These are phyloP conservation scores for Emmelina monodactyla DNA, from an alignment of 2,888 invertebrate species.

Conservation along the genomic window DNA sequence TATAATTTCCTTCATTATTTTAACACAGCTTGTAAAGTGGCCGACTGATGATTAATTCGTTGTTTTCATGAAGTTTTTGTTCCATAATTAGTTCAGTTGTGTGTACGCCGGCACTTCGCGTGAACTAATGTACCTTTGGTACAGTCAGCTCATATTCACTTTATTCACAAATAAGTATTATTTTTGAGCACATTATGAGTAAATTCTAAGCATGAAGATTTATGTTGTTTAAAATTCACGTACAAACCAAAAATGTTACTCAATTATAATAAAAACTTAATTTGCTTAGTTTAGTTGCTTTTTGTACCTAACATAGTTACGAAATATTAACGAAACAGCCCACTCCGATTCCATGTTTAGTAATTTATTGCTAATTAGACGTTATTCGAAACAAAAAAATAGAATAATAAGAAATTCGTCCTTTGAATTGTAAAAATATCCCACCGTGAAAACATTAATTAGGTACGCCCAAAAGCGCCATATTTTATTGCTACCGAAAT, in stretches of 20 bases:
- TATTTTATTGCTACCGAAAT: too few species aligned
- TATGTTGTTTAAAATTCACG: too few species aligned
- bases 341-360: constrained; percentile 30
- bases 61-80: constrained; percentile 56
- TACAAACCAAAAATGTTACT: too few species aligned
- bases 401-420: constrained; percentile 2
- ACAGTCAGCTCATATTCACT: too few species aligned
- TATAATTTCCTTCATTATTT: too few species aligned
- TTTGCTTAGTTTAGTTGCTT: too few species aligned
- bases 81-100: constrained; percentile 43
- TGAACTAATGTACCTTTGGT: too few species aligned
- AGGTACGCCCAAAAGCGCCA: constrained; percentile 5
- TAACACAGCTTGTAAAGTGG: constrained; percentile 34
- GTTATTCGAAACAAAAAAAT: background rate
- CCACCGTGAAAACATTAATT: constrained; percentile 1
- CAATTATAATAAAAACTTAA: too few species aligned
- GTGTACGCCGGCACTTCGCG: constrained; percentile 38
- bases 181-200: too few species aligned
- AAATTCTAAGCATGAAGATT: too few species aligned
- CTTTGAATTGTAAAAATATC: background rate
- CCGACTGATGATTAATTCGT: constrained; percentile 49
- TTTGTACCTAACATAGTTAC: constrained; percentile 1
- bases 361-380: constrained; percentile 46
- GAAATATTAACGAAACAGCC: background rate
- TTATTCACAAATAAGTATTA: too few species aligned